phyloP scores from a whole-genome alignment of 2,113 vertebrate species.

The Calyptommatus sinebrachiatus region DNA sequence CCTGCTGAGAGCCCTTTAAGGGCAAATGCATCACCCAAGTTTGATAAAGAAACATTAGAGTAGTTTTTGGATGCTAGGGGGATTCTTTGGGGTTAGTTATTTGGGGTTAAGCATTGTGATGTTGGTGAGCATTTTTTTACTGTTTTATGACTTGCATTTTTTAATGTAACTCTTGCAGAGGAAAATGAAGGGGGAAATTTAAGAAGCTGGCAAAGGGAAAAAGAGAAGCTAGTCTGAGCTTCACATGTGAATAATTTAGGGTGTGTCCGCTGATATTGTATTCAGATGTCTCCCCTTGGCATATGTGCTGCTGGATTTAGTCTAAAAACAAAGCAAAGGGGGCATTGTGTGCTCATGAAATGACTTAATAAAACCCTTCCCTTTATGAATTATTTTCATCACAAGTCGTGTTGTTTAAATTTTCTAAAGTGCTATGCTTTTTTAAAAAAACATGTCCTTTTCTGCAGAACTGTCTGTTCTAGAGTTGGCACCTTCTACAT shows the following conservation, averaged over 20 bases:
- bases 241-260: constrained; percentile 68
- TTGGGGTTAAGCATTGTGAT: constrained; percentile 47
- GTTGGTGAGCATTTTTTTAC: constrained; percentile 46
- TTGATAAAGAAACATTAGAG: constrained; percentile 72
- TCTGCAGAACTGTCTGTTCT: constrained; percentile 76
- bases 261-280: constrained; percentile 81
- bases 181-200: constrained; percentile 14
- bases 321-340: constrained; percentile 77
- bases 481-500: constrained; percentile 72
- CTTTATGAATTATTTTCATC: constrained; percentile 84
- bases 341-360: constrained; percentile 77
- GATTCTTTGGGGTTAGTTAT: constrained; percentile 68
- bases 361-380: constrained; percentile 80
- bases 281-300: constrained; percentile 82
- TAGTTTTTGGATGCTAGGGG: constrained; percentile 66
- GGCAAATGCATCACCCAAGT: constrained; percentile 69
- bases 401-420: constrained; percentile 77
- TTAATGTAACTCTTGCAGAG: constrained; percentile 31
- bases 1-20: constrained; percentile 70
- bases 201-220: constrained; percentile 47
- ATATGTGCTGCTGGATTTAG: constrained; percentile 77
- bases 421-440: constrained; percentile 69
- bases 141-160: background rate
- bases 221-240: constrained; percentile 53
- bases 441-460: constrained; percentile 68